These are phyloP conservation scores for Cheilinus undulatus DNA, from an alignment of 2,113 vertebrate genomes.

Conservation along the genomic window DNA sequence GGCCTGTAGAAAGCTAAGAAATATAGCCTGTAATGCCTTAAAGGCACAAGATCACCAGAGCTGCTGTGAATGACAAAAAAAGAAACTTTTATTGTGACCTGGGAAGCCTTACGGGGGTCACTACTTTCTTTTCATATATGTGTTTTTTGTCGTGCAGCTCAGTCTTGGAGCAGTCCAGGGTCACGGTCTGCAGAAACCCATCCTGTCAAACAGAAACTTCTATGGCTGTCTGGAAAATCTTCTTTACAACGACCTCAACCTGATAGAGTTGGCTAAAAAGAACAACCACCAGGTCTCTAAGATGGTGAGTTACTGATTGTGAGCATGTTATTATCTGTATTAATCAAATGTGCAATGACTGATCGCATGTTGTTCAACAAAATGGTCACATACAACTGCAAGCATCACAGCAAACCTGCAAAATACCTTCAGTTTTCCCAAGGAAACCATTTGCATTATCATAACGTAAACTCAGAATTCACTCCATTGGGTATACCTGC, in stretches of 20 bases:
- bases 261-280: slow-evolving; percentile 87
- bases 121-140: neutral
- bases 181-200: slow-evolving; percentile 85
- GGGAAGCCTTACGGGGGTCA: neutral
- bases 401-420: no score
- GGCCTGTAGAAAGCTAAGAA: neutral
- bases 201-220: slow-evolving; percentile 86
- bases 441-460: no score
- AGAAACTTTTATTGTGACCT: neutral
- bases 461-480: no score
- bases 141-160: slow-evolving; percentile 83
- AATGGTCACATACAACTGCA: no score
- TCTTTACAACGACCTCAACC: slow-evolving; percentile 88
- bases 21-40: no score
- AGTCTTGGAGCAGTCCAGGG: slow-evolving; percentile 91
- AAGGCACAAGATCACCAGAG: neutral
- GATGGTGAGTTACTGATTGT: slow-evolving; percentile 83
- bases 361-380: no score
- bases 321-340: neutral
- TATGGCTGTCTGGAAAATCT: slow-evolving; percentile 96
- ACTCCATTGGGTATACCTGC: no score
- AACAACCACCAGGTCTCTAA: slow-evolving; percentile 84
- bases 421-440: no score
- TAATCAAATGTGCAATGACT: neutral
- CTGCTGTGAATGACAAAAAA: neutral